These are phyloP conservation scores for Pseudorectes ferrugineus DNA, from an alignment of 2,113 vertebrate species.

Conservation along the genomic window DNA sequence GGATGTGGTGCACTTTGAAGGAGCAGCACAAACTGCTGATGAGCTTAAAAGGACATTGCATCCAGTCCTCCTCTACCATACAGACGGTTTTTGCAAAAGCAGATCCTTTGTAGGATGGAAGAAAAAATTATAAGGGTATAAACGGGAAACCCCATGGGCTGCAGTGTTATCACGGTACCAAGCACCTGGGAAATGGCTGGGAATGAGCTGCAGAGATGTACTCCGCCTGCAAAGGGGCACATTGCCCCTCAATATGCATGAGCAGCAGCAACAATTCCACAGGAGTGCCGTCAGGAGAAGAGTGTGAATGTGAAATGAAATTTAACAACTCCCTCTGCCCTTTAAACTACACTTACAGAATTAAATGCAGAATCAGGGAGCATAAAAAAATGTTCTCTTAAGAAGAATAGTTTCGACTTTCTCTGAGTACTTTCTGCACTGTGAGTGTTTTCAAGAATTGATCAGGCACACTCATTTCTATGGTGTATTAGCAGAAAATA, in stretches of 20 bases:
- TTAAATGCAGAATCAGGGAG: constrained; percentile 13
- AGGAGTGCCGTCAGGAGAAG: background rate
- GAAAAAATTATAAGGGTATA: background rate
- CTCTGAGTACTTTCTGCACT: background rate
- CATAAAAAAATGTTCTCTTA: background rate
- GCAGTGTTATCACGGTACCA: background rate
- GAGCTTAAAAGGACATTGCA: background rate
- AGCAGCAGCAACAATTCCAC: constrained; percentile 6
- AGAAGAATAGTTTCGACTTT: background rate
- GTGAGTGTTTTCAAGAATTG: constrained; percentile 21
- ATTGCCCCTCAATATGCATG: background rate
- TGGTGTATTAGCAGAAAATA: constrained; percentile 1
- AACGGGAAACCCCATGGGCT: background rate
- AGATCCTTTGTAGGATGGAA: background rate
- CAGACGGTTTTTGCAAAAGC: background rate
- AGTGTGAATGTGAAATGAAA: constrained; percentile 38
- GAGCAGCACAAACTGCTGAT: background rate
- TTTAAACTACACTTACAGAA: constrained; percentile 22
- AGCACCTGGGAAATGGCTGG: background rate
- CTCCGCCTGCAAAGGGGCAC: background rate
- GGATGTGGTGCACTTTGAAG: background rate
- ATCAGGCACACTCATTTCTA: background rate
- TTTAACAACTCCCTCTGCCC: constrained; percentile 33
- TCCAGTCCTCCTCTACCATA: background rate
- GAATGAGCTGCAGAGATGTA: background rate